Evolutionary conservation across 2,797 vertebrate genomes (phyloP), one percentile per base, ranked within the genome.

Genomic region (Xiphophorus birchmanni): DNA sequence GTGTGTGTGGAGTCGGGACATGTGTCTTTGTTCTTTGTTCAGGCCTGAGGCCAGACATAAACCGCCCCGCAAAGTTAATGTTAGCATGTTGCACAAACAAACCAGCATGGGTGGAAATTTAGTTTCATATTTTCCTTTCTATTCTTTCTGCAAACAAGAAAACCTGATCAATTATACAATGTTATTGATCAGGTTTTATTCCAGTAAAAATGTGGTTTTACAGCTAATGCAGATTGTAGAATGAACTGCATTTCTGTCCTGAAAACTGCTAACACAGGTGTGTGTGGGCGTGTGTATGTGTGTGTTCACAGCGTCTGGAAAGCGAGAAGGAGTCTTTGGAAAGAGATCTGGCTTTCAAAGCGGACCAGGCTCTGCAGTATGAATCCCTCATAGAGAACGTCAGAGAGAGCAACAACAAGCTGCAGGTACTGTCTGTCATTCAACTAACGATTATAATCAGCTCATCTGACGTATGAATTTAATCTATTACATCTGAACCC

Each of bases 261-360:
- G 12, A 71, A 71, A 71, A n/a, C 21, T 69, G 7, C 37, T 26
- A 10, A 69, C 6, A 35, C 6, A 35, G 26, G 7, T 29, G 23
- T 29, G 72, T 11, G 17, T 26, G n/a, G 10, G 47, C 0, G 32
- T 10, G 15, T 23, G 9, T 56, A 0, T 52, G 69, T 26, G 9
- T 76, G 26, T 75, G 1, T 79, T 76, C n/a, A 0, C 89, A 99
- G 98, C 96, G 95, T 81, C 92, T 99, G 87, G 97, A 99, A 95
- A 94, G 87, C 0, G 97, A 99, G 82, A 98, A 97, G 76, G 92
- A 96, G 76, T 85, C 93, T 21, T 93, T 99, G 84, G 97, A 97
- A 92, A 96, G 96, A 90, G 97, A 98, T 45, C 89, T 99, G 93
- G 93, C 93, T 86, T 99, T 98, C 89, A 99, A 98, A 90, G 95